Percentiles rank a stretch among this genome's conserved stretches.
phyloP scores from a whole-genome alignment of 1,140 invertebrate genomes.

The Brachionus sp. region DNA sequence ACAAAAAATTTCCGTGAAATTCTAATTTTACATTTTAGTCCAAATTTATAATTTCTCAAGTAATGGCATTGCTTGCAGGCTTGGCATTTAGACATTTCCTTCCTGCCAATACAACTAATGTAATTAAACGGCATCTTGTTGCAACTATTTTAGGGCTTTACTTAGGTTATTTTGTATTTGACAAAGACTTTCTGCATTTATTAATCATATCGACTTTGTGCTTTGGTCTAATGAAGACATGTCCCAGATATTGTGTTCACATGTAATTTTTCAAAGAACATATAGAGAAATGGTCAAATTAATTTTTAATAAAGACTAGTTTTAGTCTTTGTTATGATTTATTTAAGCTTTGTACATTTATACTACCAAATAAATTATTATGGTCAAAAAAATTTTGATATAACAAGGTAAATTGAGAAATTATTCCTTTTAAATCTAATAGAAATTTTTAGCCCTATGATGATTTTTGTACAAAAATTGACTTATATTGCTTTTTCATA shows the following conservation, averaged over 20 bases:
- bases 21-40: background rate
- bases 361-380: conserved; percentile 70
- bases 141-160: background rate
- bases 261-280: background rate
- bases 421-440: background rate
- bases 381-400: conserved; percentile 78
- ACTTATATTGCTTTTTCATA: conserved; percentile 84
- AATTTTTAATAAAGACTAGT: background rate
- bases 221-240: background rate
- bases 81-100: background rate
- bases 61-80: background rate
- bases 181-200: conserved; percentile 10
- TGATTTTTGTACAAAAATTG: conserved; percentile 92
- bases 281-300: background rate
- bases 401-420: conserved; percentile 69
- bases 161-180: conserved; percentile 14
- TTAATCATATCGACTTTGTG: background rate
- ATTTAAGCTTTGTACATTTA: conserved; percentile 30
- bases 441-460: conserved; percentile 69
- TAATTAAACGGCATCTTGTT: background rate
- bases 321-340: conserved; percentile 7
- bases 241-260: background rate
- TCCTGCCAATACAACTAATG: background rate
- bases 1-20: too few species aligned
- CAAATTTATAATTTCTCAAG: conserved; percentile 19